phyloP scores from a whole-genome alignment of 2,113 vertebrate genomes.

The Thalassoma bifasciatum region DNA sequence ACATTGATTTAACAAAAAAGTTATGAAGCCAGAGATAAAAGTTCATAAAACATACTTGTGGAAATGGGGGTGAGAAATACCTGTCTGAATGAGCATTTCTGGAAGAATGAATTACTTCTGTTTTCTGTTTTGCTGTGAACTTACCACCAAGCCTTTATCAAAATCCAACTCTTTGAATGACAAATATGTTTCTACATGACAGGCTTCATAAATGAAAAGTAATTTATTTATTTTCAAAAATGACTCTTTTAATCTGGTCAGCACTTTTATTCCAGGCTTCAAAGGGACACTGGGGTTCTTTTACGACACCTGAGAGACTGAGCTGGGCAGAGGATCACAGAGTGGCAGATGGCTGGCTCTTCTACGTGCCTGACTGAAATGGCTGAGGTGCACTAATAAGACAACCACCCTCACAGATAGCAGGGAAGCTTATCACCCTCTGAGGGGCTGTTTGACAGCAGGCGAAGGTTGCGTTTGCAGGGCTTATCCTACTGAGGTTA shows the following conservation, averaged over 20 bases:
- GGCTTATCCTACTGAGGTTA: slow-evolving; percentile 53
- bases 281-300: slow-evolving; percentile 46
- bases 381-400: slow-evolving; percentile 91
- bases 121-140: neutral
- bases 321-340: slow-evolving; percentile 85
- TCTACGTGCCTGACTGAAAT: slow-evolving; percentile 96
- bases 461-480: slow-evolving; percentile 72
- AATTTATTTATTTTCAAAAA: slow-evolving; percentile 16
- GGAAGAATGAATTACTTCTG: neutral
- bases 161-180: slow-evolving; percentile 13
- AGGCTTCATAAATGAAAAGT: slow-evolving; percentile 17
- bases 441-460: slow-evolving; percentile 88
- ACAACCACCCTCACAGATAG: slow-evolving; percentile 88
- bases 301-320: slow-evolving; percentile 86
- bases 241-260: slow-evolving; percentile 58
- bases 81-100: neutral
- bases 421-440: slow-evolving; percentile 94
- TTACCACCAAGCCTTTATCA: slow-evolving; percentile 11
- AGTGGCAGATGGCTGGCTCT: slow-evolving; percentile 95
- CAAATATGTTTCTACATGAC: slow-evolving; percentile 12
- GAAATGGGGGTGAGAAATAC: too few species aligned
- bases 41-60: too few species aligned
- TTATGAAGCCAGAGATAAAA: too few species aligned
- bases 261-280: slow-evolving; percentile 62
- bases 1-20: too few species aligned